phyloP scores from a whole-genome alignment of 2,888 invertebrate species.

The Coelinius sp. region DNA sequence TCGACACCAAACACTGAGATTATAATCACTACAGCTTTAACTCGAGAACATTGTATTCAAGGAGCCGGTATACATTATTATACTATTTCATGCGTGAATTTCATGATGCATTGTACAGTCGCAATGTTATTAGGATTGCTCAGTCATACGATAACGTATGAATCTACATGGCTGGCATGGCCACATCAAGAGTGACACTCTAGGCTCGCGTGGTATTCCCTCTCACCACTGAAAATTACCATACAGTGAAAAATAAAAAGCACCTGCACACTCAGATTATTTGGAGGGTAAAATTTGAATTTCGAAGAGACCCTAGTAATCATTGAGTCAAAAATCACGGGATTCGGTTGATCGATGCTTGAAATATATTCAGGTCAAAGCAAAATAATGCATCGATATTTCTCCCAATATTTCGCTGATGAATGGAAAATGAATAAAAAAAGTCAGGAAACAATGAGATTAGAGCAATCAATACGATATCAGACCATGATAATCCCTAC shows the following conservation, averaged over 20 bases:
- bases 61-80: not conserved
- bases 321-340: no score
- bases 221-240: not conserved
- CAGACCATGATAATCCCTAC: not conserved
- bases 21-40: not conserved
- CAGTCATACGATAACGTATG: slow-evolving; percentile 14
- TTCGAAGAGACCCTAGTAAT: no score
- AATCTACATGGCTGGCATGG: not conserved
- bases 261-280: no score
- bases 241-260: not conserved
- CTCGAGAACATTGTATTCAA: not conserved
- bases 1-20: slow-evolving; percentile 7
- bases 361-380: not conserved
- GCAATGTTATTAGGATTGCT: not conserved
- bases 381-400: not conserved
- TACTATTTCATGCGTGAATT: slow-evolving; percentile 1
- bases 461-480: not conserved
- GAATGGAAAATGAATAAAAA: not conserved
- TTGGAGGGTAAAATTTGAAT: not conserved
- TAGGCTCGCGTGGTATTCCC: not conserved
- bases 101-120: slow-evolving; percentile 4
- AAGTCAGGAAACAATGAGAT: not conserved
- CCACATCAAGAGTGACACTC: not conserved
- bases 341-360: no score
- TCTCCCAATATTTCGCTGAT: no score